Base-by-base conservation (phyloP, 2,113 vertebrate species). In the Proteles cristata region DNA sequence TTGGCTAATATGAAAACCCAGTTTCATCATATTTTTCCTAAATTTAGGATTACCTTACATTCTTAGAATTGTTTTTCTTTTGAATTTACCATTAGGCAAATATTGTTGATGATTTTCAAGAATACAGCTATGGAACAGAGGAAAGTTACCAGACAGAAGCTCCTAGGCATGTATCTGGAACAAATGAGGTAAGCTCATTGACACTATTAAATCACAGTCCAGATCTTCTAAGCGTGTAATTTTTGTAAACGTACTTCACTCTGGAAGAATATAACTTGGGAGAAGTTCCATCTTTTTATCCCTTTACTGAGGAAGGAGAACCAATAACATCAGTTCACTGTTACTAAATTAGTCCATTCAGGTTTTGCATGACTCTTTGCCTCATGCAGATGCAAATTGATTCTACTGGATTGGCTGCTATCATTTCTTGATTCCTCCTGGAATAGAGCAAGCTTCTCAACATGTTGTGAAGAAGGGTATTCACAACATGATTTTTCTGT, bases 51-150 rank as follows among this genome's bases (percentile, higher is more conserved):
- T 31, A 31, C 4, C 1, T 73, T 58, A 76, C 48, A 63, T 93
- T 81, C 79, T 85, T 35, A 94, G 96, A 69, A 93, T 35, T 8
- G n/a, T 3, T 8, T 92, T 96, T 90, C 58, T 97, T 82, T 96
- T 98, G 26, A 81, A 80, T 96, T 93, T 98, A 14, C 94, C 77
- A 93, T 98, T 98, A 99, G 99, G 99, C 98, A 98, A 99, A 99
- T 85, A 97, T 98, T 98, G 98, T 99, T 98, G 99, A 99, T 97
- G 99, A 99, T 98, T 99, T 98, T 97, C 98, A 98, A 96, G 99
- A 99, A 96, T 99, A 99, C 98, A 99, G 99, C 98, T 99, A 99
- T 97, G 99, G 99, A 98, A 99, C 99, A 93, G 95, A 99, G 98
- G 99, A 99, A 96, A 98, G 97, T 97, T 98, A 99, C 93, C 99